Percentiles rank a stretch among this genome's conserved stretches.
Evolutionary conservation across 2,888 invertebrate genomes (phyloP).

Genomic region (Rotaria magnacalcarata): DNA sequence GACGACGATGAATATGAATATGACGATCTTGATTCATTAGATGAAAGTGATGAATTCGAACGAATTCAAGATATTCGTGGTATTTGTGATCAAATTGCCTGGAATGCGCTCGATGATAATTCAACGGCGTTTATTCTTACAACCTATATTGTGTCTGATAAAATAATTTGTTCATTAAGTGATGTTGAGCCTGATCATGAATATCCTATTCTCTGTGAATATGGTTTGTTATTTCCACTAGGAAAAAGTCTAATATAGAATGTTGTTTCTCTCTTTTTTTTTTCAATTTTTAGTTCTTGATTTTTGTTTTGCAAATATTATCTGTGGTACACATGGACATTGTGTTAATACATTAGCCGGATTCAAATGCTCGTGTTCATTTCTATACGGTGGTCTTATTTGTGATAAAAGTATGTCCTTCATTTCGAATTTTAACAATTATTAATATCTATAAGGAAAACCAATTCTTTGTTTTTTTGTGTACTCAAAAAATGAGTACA

Average conservation of each 20-base stretch:
- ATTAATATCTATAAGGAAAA: too few relatives aligned
- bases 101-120: background rate
- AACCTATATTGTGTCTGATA: background rate
- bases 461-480: too few relatives aligned
- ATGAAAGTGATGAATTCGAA: background rate
- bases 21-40: background rate
- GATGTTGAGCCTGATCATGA: background rate
- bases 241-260: too few relatives aligned
- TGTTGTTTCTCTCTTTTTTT: too few relatives aligned
- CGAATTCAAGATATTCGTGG: background rate
- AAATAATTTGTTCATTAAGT: slow-evolving; percentile 11
- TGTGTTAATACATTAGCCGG: background rate
- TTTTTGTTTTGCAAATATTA: slow-evolving; percentile 13
- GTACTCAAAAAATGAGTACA: too few relatives aligned
- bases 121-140: background rate
- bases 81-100: background rate
- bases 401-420: background rate
- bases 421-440: too few relatives aligned
- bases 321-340: background rate
- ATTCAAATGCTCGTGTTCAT: slow-evolving; percentile 16
- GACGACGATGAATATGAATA: slow-evolving; percentile 25
- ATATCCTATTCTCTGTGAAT: background rate
- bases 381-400: background rate
- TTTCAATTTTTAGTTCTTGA: background rate
- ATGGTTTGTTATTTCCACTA: too few relatives aligned